phyloP scores from a whole-genome alignment of 2,113 vertebrate species.

The Atractosteus spatula region DNA sequence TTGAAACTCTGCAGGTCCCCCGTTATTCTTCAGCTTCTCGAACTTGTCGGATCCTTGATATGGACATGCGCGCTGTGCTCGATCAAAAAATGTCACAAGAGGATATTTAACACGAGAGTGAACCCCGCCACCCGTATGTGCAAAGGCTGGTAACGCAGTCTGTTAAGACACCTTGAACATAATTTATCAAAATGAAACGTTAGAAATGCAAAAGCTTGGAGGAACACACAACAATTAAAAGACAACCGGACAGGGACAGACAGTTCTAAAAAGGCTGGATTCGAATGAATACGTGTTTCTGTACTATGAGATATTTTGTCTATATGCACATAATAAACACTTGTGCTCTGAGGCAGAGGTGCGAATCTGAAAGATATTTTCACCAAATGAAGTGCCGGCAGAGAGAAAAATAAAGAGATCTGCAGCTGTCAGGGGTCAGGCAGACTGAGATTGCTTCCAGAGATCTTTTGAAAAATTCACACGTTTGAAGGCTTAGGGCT shows the following conservation, averaged over 20 bases:
- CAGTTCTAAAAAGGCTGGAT: too few species aligned
- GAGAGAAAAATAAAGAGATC: slow-evolving; percentile 88
- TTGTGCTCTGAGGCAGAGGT: slow-evolving; percentile 85
- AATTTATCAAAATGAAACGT: not conserved
- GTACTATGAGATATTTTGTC: slow-evolving; percentile 68
- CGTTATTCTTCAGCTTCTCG: not conserved
- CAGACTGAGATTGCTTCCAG: slow-evolving; percentile 93
- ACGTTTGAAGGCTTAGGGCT: slow-evolving; percentile 95
- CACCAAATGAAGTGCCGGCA: slow-evolving; percentile 90
- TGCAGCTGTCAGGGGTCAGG: slow-evolving; percentile 92
- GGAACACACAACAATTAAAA: not conserved
- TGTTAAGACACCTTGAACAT: not conserved
- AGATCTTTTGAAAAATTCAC: slow-evolving; percentile 98
- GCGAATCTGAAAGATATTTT: slow-evolving; percentile 91
- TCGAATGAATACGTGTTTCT: slow-evolving; percentile 34
- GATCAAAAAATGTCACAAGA: not conserved
- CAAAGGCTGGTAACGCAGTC: not conserved
- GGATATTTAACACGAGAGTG: not conserved
- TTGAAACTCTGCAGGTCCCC: not conserved
- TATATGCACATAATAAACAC: slow-evolving; percentile 87
- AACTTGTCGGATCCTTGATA: not conserved
- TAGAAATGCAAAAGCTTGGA: too few species aligned
- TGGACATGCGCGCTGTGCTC: not conserved
- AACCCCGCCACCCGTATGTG: not conserved
- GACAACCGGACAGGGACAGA: not conserved